phyloP scores from a whole-genome alignment of 1,140 invertebrate genomes.

The Pararge aegeria region DNA sequence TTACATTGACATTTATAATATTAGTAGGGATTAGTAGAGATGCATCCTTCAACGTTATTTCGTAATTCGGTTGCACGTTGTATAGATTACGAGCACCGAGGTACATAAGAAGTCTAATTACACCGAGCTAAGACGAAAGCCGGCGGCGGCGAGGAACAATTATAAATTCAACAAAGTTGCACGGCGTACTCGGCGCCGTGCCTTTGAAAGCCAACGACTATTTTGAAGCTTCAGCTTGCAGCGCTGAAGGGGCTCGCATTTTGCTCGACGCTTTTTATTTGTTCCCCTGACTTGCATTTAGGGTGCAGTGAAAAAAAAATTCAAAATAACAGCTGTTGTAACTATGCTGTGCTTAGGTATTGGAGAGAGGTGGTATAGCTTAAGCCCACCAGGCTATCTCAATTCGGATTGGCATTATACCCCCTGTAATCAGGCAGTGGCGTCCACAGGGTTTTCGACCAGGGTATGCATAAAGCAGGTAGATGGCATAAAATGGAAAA shows the following conservation, averaged over 20 bases:
- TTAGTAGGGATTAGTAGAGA: too few relatives aligned
- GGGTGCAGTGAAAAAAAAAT: slow-evolving; percentile 29
- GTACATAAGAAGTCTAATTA: slow-evolving; percentile 42
- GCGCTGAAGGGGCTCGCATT: slow-evolving; percentile 37
- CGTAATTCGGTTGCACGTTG: too few relatives aligned
- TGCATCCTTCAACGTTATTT: too few relatives aligned
- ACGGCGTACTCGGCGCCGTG: slow-evolving; percentile 27
- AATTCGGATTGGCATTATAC: too few relatives aligned
- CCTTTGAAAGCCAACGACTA: slow-evolving; percentile 40
- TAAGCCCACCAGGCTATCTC: too few relatives aligned
- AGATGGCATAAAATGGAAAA: too few relatives aligned
- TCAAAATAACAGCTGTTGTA: slow-evolving; percentile 18
- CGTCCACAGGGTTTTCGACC: too few relatives aligned
- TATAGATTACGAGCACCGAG: slow-evolving; percentile 15
- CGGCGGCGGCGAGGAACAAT: slow-evolving; percentile 40
- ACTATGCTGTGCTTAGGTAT: too few relatives aligned
- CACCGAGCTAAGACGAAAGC: slow-evolving; percentile 32
- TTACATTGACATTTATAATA: too few relatives aligned
- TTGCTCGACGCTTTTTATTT: slow-evolving; percentile 42
- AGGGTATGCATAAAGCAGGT: too few relatives aligned
- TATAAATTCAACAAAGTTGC: slow-evolving; percentile 54
- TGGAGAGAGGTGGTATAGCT: too few relatives aligned
- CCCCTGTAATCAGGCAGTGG: too few relatives aligned
- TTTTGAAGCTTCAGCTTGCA: slow-evolving; percentile 29
- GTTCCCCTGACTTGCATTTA: slow-evolving; percentile 33